These are phyloP conservation scores for Eurystomus gularis DNA, from an alignment of 2,113 vertebrate genomes.

Conservation along the genomic window DNA sequence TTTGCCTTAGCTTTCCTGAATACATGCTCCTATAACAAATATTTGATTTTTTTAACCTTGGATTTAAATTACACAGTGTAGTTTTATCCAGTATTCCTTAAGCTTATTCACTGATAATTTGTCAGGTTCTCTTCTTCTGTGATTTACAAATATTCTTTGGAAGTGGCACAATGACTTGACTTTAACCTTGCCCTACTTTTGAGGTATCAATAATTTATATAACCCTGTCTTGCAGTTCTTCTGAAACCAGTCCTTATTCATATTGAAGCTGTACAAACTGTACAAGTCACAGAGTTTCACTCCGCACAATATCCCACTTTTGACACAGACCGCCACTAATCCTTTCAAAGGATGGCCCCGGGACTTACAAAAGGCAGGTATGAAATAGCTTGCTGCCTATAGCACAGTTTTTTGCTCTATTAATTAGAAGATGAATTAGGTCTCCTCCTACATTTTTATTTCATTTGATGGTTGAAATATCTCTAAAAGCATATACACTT, in stretches of 20 bases:
- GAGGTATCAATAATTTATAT: neutral
- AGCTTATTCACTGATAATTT: neutral
- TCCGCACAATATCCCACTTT: fast-evolving
- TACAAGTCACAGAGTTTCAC: neutral
- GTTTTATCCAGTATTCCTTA: neutral
- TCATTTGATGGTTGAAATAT: neutral
- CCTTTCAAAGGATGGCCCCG: neutral
- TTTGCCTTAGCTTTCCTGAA: neutral
- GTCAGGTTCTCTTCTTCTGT: neutral
- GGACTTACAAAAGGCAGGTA: neutral
- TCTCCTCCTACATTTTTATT: neutral
- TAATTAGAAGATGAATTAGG: neutral
- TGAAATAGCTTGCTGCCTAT: neutral
- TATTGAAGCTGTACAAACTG: neutral
- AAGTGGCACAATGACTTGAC: neutral
- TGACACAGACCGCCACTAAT: neutral
- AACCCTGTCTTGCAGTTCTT: neutral
- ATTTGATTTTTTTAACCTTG: neutral
- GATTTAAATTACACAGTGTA: neutral
- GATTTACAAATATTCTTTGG: neutral
- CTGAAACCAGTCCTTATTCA: neutral
- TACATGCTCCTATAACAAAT: neutral
- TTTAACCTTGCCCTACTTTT: neutral
- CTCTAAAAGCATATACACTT: neutral
- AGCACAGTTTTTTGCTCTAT: neutral